Evolutionary conservation across 2,888 invertebrate genomes (phyloP).

Genomic region (Megamerina dolium): DNA sequence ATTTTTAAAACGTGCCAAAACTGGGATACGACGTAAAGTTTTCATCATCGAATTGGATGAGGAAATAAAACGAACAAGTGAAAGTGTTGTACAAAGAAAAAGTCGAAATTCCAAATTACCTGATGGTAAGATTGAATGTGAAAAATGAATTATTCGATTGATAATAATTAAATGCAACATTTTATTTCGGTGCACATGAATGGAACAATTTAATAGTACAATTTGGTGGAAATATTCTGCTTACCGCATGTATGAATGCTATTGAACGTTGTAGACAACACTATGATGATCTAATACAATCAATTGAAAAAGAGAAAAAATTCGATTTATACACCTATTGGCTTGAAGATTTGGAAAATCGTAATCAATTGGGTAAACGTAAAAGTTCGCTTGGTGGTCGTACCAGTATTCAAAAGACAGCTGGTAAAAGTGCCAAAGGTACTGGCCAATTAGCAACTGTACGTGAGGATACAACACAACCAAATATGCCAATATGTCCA

Average conservation of each 20-base stretch:
- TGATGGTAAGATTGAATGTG: too few relatives aligned
- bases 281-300: conserved; percentile 10
- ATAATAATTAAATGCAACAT: too few relatives aligned
- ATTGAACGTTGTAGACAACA: conserved; percentile 17
- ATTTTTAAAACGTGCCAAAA: conserved; percentile 26
- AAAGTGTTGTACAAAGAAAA: too few relatives aligned
- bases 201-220: too few relatives aligned
- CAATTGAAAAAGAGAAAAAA: conserved; percentile 17
- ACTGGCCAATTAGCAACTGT: background rate
- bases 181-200: too few relatives aligned
- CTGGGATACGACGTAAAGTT: conserved; percentile 27
- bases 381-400: background rate
- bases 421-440: background rate
- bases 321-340: conserved; percentile 23
- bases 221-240: too few relatives aligned
- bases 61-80: too few relatives aligned
- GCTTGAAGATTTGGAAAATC: conserved; percentile 10
- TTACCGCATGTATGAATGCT: too few relatives aligned
- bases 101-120: too few relatives aligned
- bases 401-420: conserved; percentile 1
- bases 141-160: too few relatives aligned
- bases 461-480: background rate
- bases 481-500: conserved; percentile 3
- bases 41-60: conserved; percentile 33
- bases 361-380: background rate